Evolutionary conservation across 2,113 vertebrate species (phyloP).

Genomic region (Panthera leo): DNA sequence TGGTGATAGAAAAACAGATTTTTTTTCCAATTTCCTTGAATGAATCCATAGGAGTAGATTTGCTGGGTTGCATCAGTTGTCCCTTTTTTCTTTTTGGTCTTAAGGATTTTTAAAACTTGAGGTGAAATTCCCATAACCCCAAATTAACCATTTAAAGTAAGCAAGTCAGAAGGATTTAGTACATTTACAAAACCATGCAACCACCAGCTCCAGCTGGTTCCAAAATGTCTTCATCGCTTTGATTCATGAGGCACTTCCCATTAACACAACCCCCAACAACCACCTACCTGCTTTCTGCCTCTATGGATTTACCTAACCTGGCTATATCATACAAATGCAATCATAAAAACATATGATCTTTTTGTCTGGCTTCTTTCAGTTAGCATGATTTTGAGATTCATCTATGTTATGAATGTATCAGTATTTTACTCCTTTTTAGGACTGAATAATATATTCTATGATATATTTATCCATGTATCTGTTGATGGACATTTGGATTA

Average conservation of each 20-base stretch:
- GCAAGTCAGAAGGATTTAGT: neutral
- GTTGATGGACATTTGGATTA: neutral
- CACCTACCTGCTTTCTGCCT: neutral
- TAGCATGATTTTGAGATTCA: neutral
- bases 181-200: neutral
- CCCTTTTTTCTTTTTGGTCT: neutral
- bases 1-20: neutral
- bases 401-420: neutral
- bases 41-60: neutral
- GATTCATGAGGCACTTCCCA: neutral
- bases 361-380: neutral
- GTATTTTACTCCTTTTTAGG: neutral
- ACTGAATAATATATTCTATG: slow-evolving; percentile 3
- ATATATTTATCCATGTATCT: neutral
- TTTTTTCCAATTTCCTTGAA: neutral
- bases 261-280: neutral
- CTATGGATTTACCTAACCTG: neutral
- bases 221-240: neutral
- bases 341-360: neutral
- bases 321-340: neutral
- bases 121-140: neutral
- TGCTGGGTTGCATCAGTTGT: neutral
- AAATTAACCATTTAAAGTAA: slow-evolving; percentile 3
- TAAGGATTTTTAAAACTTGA: neutral
- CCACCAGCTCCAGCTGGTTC: neutral